Evolutionary conservation across 2,888 invertebrate species (phyloP).

Genomic region (Acleris emargana): DNA sequence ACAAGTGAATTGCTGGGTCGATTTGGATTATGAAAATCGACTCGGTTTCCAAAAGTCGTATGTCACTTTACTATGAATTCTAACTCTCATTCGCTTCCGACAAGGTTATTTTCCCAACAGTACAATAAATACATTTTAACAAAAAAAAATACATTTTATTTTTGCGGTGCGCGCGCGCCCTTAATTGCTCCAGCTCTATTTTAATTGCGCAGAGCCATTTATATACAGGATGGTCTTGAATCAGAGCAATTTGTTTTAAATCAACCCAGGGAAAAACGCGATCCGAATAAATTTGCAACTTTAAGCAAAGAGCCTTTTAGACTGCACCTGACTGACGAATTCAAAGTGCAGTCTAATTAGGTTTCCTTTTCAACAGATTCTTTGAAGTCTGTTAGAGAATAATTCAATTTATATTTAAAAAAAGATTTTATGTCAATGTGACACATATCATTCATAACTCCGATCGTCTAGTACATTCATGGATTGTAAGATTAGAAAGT

Average conservation of each 20-base stretch:
- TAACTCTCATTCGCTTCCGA: too few species aligned
- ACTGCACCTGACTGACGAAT: conserved; percentile 30
- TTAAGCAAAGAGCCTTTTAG: conserved; percentile 21
- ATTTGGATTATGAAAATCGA: conserved; percentile 53
- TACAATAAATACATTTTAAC: too few species aligned
- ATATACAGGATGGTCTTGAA: conserved; percentile 32
- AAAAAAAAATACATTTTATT: too few species aligned
- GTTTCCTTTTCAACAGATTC: background rate
- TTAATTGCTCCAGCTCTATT: conserved; percentile 38
- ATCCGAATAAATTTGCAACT: conserved; percentile 35
- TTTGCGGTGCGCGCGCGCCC: conserved; percentile 41
- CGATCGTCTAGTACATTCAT: too few species aligned
- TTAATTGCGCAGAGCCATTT: conserved; percentile 25
- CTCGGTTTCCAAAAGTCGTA: too few species aligned
- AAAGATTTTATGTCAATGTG: too few species aligned
- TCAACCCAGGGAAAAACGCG: conserved; percentile 34
- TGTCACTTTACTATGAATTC: too few species aligned
- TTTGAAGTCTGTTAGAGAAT: background rate
- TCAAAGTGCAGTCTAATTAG: conserved; percentile 29
- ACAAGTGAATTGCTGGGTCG: conserved; percentile 59
- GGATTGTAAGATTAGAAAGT: too few species aligned
- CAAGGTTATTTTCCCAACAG: too few species aligned
- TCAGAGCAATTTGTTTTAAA: conserved; percentile 36
- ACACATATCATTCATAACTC: too few species aligned
- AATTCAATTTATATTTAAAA: too few species aligned